A percentile compares a stretch with the other conserved stretches of the same genome.
Evolutionary conservation across 2,797 vertebrate species (phyloP).

Genomic region (Pseudotriccus pelzelni): DNA sequence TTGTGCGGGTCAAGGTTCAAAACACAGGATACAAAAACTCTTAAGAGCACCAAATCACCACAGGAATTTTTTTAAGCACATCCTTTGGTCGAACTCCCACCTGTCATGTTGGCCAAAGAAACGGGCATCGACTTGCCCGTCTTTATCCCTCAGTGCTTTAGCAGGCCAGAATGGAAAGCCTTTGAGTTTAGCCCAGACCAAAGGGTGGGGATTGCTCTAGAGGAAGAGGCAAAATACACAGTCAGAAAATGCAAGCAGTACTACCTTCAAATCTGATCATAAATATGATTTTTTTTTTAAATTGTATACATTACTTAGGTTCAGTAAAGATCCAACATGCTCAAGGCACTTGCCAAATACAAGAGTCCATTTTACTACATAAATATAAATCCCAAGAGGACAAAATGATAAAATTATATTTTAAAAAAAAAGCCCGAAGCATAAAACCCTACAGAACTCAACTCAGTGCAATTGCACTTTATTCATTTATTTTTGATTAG

Average conservation of each 20-base stretch:
- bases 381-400: not conserved
- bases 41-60: not conserved
- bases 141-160: conserved; percentile 96
- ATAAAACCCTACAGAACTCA: not conserved
- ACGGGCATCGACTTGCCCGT: conserved; percentile 95
- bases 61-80: not conserved
- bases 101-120: conserved; percentile 99
- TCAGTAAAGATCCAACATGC: not conserved
- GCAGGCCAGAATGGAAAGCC: conserved; percentile 99
- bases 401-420: not conserved
- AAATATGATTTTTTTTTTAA: not conserved
- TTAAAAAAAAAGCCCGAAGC: fast-evolving
- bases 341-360: not conserved
- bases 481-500: not conserved
- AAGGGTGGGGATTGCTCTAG: conserved; percentile 95
- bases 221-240: conserved; percentile 62
- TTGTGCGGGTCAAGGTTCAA: not conserved
- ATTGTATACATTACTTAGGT: not conserved
- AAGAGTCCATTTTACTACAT: not conserved
- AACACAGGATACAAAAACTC: not conserved
- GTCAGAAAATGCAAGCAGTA: not conserved
- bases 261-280: not conserved
- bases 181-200: conserved; percentile 98
- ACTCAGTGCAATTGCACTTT: fast-evolving
- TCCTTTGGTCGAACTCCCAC: conserved; percentile 71